Evolutionary conservation across 2,797 vertebrate species (phyloP), one percentile per base, ranked within the genome.

Genomic region (Poeciliopsis gracilis): DNA sequence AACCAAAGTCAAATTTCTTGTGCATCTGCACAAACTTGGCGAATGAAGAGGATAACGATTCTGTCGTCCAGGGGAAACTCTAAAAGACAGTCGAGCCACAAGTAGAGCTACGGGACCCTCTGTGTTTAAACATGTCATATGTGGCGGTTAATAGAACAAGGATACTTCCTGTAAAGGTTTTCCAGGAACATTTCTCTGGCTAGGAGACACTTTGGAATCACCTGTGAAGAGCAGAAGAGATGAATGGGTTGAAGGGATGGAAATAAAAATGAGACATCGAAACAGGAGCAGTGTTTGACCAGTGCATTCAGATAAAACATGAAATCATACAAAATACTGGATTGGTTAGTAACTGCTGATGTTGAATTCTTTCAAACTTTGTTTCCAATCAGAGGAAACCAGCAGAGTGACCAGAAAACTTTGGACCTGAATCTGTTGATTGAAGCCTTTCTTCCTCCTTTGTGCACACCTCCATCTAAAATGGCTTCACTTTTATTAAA

Each of bases 381-480:
- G 36, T 38, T 20, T 36, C 6, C 18, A 23, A 25, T 41, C 36
- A 66, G 9, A 23, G 63, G 18, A 66, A 38, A 66, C 4, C 33
- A 41, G 20, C 25, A 25, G 36, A 33, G 5, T 63, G 57, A 66
- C 8, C 3, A 3, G 8, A 20, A 66, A 66, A 66, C 36, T 66
- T 20, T 38, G 61, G 36, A 55, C 9, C 18, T 18, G 12, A 16
- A 7, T 11, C 59, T 53, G 23, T 11, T 79, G 72, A 67, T 49
- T 73, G 77, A 79, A 67, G 53, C 18, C 72, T 30, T 66, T 72
- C 51, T n/a, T n/a, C 57, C 45, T 79, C 46, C 38, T 79, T 47
- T 43, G 38, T 61, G 55, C 70, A 38, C 70, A 63, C 72, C 36
- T 69, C n/a, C 33, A 2, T 41, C 63, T 25, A 46, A 46, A 28